phyloP scores from a whole-genome alignment of 2,797 vertebrate genomes.

The Crenichthys baileyi region DNA sequence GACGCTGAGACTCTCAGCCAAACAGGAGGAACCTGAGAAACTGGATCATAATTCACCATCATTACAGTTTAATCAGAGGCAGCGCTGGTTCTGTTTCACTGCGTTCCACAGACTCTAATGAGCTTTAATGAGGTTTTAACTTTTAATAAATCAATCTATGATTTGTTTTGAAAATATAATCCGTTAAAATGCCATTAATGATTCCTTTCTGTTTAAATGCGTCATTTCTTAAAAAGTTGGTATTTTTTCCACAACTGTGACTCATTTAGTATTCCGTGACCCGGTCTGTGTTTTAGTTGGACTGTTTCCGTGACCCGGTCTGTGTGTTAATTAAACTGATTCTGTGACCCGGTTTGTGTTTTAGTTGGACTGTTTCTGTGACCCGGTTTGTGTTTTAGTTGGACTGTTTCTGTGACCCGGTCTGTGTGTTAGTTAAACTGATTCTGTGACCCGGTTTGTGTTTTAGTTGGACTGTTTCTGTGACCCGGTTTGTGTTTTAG shows the following conservation, averaged over 20 bases:
- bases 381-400: too few relatives aligned
- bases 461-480: too few relatives aligned
- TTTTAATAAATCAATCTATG: not conserved
- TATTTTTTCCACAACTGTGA: not conserved
- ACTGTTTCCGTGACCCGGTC: not conserved
- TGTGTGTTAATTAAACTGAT: too few relatives aligned
- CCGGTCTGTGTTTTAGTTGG: not conserved
- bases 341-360: too few relatives aligned
- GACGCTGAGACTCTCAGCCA: not conserved
- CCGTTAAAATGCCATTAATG: not conserved
- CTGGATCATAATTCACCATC: not conserved
- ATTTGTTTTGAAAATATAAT: not conserved
- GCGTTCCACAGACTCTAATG: not conserved
- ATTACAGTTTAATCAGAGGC: too few relatives aligned
- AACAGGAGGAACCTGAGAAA: not conserved
- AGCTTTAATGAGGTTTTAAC: not conserved
- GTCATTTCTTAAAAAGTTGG: not conserved
- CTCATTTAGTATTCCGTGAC: not conserved
- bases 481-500: too few relatives aligned
- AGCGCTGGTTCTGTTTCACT: not conserved
- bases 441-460: too few relatives aligned
- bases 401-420: too few relatives aligned
- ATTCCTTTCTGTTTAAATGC: not conserved
- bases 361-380: too few relatives aligned
- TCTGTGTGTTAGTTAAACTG: too few relatives aligned